Base-by-base conservation (phyloP, 2,888 invertebrate genomes). In the Theodoxus fluviatilis region DNA sequence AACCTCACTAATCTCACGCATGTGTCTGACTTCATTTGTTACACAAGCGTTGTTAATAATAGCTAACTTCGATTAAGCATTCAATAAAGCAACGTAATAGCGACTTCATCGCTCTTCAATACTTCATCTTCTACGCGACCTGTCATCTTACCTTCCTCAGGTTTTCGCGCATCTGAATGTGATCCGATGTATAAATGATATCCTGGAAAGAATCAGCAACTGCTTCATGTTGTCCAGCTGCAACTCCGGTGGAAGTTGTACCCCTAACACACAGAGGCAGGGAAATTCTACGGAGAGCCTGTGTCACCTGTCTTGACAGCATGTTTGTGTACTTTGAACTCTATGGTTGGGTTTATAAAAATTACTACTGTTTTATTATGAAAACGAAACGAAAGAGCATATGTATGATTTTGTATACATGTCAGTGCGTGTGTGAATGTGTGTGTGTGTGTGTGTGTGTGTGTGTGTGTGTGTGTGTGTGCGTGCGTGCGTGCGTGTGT, bases 81-180 rank as follows among this genome's bases (percentile, higher is more conserved):
- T n/a, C n/a, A n/a, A n/a, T n/a, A n/a, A n/a, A n/a, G n/a, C n/a
- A 55, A n/a, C 12, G 12, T 55, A 55, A 55, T 55, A 55, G 12
- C 7, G 7, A 15, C 12, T n/a, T 4, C 12, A 40, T 40, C 2
- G 28, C 37, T 65, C 28, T 65, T 28, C 12, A 15, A n/a, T 33
- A 0, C 31, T 63, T 9, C 4, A 28, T 47, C 31, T 33, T 43
- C n/a, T 33, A 31, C 47, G 49, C n/a, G 12, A 28, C 40, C 22
- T 57, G 38, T 52, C n/a, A 70, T 22, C 69, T 69, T 67, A 82
- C 84, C 78, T 84, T 84, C 72, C 76, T 73, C 28, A 84, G 71
- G n/a, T 79, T 75, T 6, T 74, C 73, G 67, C 77, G 73, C 49
- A 84, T 63, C 55, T 82, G 79, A 28, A 70, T 66, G 52, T 84